Percentiles rank a stretch among this genome's conserved stretches.
These are phyloP conservation scores for Cheilosia vulpina DNA, from an alignment of 2,888 invertebrate genomes.

Conservation along the genomic window DNA sequence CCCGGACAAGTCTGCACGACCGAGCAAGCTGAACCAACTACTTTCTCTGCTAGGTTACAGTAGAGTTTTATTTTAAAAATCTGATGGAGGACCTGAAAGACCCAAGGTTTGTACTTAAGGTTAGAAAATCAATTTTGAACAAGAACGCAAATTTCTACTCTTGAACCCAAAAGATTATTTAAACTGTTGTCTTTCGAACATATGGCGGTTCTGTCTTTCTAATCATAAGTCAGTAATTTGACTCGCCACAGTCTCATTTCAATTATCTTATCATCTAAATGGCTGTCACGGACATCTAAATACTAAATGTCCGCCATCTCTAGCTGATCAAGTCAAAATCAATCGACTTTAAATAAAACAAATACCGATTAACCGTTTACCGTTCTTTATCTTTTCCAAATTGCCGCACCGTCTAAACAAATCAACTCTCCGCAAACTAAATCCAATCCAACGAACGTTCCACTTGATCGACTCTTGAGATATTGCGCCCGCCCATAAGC, in stretches of 20 bases:
- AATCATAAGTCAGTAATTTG: too few relatives aligned
- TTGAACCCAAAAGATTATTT: too few relatives aligned
- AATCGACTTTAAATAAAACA: constrained; percentile 46
- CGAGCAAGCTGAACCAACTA: too few relatives aligned
- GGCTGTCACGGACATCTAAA: constrained; percentile 1
- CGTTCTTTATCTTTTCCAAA: constrained; percentile 55
- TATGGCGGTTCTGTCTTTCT: too few relatives aligned
- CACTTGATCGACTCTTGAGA: constrained; percentile 64
- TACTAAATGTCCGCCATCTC: constrained; percentile 3
- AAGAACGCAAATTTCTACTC: too few relatives aligned
- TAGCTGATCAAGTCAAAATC: constrained; percentile 40
- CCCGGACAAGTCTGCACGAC: too few relatives aligned
- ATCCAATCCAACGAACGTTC: constrained; percentile 59
- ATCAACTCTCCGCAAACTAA: constrained; percentile 52
- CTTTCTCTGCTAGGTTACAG: too few relatives aligned
- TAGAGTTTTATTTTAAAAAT: too few relatives aligned
- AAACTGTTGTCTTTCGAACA: too few relatives aligned
- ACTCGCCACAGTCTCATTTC: neutral
- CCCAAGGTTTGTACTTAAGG: too few relatives aligned
- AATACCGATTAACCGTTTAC: constrained; percentile 61
- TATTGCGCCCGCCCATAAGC: constrained; percentile 67
- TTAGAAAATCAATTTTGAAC: too few relatives aligned
- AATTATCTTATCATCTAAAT: constrained; percentile 5
- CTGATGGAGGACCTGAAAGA: too few relatives aligned
- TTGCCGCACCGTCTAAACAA: constrained; percentile 70